Evolutionary conservation across 2,888 invertebrate species (phyloP).

Genomic region (Aspidiotus destructor): DNA sequence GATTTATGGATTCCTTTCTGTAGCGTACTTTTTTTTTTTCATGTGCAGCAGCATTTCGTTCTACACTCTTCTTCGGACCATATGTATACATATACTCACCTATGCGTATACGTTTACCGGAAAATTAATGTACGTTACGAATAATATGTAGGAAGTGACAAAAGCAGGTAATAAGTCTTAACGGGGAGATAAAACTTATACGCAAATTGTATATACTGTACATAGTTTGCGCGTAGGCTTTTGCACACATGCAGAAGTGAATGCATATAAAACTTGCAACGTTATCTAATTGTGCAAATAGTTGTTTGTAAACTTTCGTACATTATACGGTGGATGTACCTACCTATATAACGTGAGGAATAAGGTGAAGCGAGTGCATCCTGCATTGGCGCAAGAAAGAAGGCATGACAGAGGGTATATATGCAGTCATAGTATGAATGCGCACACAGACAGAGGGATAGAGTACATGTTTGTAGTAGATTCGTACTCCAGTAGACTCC

Average conservation of each 20-base stretch:
- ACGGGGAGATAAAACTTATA: constrained; percentile 18
- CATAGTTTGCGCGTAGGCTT: constrained; percentile 26
- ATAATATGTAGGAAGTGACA: constrained; percentile 33
- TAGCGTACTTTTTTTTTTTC: too few relatives aligned
- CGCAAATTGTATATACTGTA: constrained; percentile 12
- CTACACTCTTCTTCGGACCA: too few relatives aligned
- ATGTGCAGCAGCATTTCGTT: too few relatives aligned
- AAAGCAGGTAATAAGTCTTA: constrained; percentile 32
- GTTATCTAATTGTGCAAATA: neutral
- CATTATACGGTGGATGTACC: too few relatives aligned
- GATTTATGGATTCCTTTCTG: too few relatives aligned
- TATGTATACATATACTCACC: too few relatives aligned
- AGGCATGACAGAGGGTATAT: too few relatives aligned
- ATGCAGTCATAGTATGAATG: neutral
- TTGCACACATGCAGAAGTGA: constrained; percentile 2
- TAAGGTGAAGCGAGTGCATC: too few relatives aligned
- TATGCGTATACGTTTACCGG: constrained; percentile 5
- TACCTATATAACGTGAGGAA: too few relatives aligned
- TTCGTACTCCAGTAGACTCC: neutral
- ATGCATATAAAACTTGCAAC: neutral
- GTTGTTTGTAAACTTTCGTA: too few relatives aligned
- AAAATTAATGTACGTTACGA: constrained; percentile 31
- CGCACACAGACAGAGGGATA: too few relatives aligned
- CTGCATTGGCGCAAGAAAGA: too few relatives aligned
- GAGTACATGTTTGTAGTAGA: neutral